These are phyloP conservation scores for Oryctolagus cuniculus DNA, from an alignment of 2,113 vertebrate species.

Conservation along the genomic window mOryCun1.1 NC_091433.1:76318001-76318500, in stretches of 20 bases:
- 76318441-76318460: neutral
- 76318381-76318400: neutral
- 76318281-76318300: neutral
- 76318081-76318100: neutral
- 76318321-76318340: neutral
- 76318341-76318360: neutral
- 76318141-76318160: neutral
- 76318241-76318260: neutral
- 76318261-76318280: neutral
- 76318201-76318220: neutral
- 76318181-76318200: neutral
- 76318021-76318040: neutral
- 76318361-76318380: neutral
- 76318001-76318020: neutral
- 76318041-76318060: neutral
- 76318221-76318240: neutral
- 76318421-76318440: neutral
- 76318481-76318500: neutral
- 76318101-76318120: neutral
- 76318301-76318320: neutral
- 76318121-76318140: neutral
- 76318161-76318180: neutral
- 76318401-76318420: neutral
- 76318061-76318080: neutral
- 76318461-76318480: neutral